Evolutionary conservation across 2,113 vertebrate species (phyloP).

Genomic region (Psettodes erumei): DNA sequence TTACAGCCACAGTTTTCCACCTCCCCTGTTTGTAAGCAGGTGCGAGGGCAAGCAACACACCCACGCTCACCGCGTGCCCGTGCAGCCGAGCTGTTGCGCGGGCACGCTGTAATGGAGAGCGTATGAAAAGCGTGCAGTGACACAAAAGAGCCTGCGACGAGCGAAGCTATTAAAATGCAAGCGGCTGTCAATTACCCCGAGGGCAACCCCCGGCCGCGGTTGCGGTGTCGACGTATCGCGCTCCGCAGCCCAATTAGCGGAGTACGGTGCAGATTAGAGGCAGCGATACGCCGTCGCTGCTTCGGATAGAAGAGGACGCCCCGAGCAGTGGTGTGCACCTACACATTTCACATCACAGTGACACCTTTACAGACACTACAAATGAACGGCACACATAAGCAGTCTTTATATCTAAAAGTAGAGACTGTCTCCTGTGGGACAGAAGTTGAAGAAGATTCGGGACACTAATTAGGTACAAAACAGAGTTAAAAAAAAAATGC

Average conservation of each 20-base stretch:
- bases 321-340: not conserved
- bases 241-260: constrained; percentile 49
- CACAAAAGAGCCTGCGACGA: constrained; percentile 58
- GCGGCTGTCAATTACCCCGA: constrained; percentile 38
- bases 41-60: constrained; percentile 28
- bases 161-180: constrained; percentile 61
- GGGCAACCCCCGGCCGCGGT: constrained; percentile 28
- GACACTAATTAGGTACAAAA: constrained; percentile 23
- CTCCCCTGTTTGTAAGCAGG: constrained; percentile 28
- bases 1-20: not conserved
- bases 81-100: not conserved
- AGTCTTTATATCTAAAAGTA: constrained; percentile 8
- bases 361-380: not conserved
- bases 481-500: constrained; percentile 6
- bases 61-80: constrained; percentile 39
- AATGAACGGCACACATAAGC: not conserved
- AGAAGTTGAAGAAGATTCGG: not conserved
- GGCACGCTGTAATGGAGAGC: constrained; percentile 51
- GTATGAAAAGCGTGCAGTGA: constrained; percentile 56
- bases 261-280: constrained; percentile 46
- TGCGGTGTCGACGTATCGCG: constrained; percentile 46
- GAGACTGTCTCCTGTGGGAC: not conserved
- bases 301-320: not conserved
- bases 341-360: constrained; percentile 11
- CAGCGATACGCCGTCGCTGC: not conserved